Evolutionary conservation across 2,113 vertebrate species (phyloP), one percentile per base, ranked within the genome.

Genomic region (Oenanthe melanoleuca): DNA sequence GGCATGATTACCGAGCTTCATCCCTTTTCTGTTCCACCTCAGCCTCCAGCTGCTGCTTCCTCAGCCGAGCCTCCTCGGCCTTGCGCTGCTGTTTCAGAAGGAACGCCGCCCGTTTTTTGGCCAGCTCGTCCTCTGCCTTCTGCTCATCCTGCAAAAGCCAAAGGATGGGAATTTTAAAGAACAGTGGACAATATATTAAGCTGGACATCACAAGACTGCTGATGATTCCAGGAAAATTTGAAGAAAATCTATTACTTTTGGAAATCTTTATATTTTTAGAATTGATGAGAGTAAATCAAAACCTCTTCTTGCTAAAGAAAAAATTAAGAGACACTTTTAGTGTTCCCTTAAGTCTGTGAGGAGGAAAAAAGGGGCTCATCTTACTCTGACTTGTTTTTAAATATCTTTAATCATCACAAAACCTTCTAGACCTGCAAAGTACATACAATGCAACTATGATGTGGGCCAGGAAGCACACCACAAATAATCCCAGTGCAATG

Each of bases 1-100:
- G 0, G 5, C 6, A 21, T 11, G 18, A 9, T 40, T 96, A 99
- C 99, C 99, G 98, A 95, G 98, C 97, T 93, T 99, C 99, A 1
- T 99, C 99, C 9, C 99, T 97, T 52, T 99, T 99, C 10, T 98
- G 97, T 33, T 99, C 99, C 1, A 98, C 98, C 49, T 99, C 99
- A 0, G 95, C 98, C 91, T 99, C 99, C 61, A 99, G 97, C 93
- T 99, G 99, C 94, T 98, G 98, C 71, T 99, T 99, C 14, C 99
- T 96, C 26, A 98, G 37, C 4, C 99, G 98, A 0, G 99, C 97
- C 97, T 99, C 99, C 91, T 99, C 99, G 0, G 99, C 99, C 96
- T 99, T 99, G 86, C 99, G 99, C 97, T 99, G 99, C 97, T 99
- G 99, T 26, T 99, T 99, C 47, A 99, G 93, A 2, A 99, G 98